Percentiles rank a stretch among this genome's conserved stretches.
Evolutionary conservation across 2,113 vertebrate species (phyloP).

Genomic region (Phylloscopus trochiloides): DNA sequence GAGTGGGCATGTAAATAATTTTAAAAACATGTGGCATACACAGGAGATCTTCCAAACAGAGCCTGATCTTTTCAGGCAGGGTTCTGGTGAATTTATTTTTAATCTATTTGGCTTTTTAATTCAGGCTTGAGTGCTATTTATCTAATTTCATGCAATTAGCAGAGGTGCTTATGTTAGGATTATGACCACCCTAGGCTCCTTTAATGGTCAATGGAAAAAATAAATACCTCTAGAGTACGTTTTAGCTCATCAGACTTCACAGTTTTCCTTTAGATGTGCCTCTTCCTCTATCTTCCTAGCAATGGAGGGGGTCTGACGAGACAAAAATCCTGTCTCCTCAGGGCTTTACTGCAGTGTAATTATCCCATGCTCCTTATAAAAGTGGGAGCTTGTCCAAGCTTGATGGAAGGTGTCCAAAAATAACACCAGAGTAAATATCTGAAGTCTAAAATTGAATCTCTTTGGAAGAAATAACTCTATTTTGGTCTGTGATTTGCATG

Average conservation of each 20-base stretch:
- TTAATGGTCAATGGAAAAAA: background rate
- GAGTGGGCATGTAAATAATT: background rate
- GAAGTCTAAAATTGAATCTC: background rate
- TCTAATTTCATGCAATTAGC: conserved; percentile 35
- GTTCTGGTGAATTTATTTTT: conserved; percentile 19
- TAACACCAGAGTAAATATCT: background rate
- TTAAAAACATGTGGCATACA: background rate
- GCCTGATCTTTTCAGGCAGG: background rate
- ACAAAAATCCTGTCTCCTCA: background rate
- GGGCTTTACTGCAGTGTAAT: background rate
- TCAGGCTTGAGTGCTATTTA: background rate
- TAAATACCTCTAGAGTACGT: background rate
- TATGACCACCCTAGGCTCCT: background rate
- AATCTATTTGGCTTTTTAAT: conserved; percentile 1
- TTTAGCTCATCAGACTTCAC: background rate
- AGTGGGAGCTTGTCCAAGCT: background rate
- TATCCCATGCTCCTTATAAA: background rate
- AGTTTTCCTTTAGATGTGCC: background rate
- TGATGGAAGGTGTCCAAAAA: background rate
- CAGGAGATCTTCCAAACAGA: conserved; percentile 3
- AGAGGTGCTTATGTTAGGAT: background rate
- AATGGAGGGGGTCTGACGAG: background rate
- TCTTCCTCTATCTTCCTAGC: background rate
- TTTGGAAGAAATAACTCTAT: background rate
- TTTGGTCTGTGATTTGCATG: background rate